Base-by-base conservation (phyloP, 2,888 invertebrate genomes). In the Eupithecia insigniata region DNA sequence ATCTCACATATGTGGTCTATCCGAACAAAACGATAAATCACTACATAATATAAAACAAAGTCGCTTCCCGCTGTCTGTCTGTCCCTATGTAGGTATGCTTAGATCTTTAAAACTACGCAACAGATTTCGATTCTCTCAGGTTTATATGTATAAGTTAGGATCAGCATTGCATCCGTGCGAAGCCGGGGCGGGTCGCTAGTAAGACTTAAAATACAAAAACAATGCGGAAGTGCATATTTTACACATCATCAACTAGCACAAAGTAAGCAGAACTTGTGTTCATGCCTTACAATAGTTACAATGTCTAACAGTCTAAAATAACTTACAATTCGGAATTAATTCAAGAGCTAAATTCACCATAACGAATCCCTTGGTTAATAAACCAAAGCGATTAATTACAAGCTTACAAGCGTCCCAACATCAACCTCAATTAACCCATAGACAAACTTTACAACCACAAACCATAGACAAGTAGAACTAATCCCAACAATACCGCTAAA, bases 401-500 rank as follows among this genome's bases (percentile, higher is more conserved):
- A 55, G 55, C 55, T 26, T 26, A 55, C 66, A 58, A 71, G 64
- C 67, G 36, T 66, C 46, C 62, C 64, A 69, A 65, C 43, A 34
- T 55, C 58, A 70, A 55, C 69, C 71, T n/a, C 67, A 69, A 74
- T 74, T 71, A 74, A 74, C 70, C 74, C 74, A 74, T 67, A 82
- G 80, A 80, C 76, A 82, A 80, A 71, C 74, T 68, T 69, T 34
- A 32, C 61, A 64, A 69, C 62, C 74, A 68, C 73, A 82, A 84
- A 82, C 83, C 81, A 83, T 83, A 80, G 82, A 81, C 74, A 80
- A 80, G 62, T 69, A 67, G 7, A 78, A 76, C 78, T 79, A 79
- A 79, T 79, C 79, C 75, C 74, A 72, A 77, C 79, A 79, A 74
- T 74, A 71, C 74, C 73, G 67, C 72, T 51, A 74, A 83, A 82